Evolutionary conservation across 2,113 vertebrate genomes (phyloP), one percentile per base, ranked within the genome.

Genomic region (Felis catus): DNA sequence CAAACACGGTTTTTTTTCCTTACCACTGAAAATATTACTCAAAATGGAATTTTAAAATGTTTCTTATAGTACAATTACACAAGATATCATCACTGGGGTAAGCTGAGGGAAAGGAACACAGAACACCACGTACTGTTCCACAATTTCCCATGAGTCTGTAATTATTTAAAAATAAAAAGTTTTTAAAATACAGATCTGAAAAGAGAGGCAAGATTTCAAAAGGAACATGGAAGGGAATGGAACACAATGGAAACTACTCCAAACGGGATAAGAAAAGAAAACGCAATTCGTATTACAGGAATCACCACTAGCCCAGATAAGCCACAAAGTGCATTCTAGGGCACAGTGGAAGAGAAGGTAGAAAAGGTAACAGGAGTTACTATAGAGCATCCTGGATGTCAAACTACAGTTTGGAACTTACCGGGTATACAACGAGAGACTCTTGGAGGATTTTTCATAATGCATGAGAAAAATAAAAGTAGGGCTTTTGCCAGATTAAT

Each of bases 121-220:
- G 53, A 16, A 51, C 18, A 79, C 71, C 45, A 61, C 51, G 74
- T 73, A 92, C 79, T 89, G 81, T 95, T 97, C 55, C 33, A 33
- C 13, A 36, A 45, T 84, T 84, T 86, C 80, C 36, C 70, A 3
- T 90, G 15, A 68, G 39, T 79, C 95, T 82, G 31, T 89, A 89
- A 92, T 53, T 94, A 89, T 90, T 74, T 90, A 68, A 90, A 96
- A 96, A 90, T 74, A 55, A 85, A 89, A 45, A 80, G 11, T 5
- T 55, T 85, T 27, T 51, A 45, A 94, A 94, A 86, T 65, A 94
- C 8, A 58, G 51, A 89, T 65, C 39, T 71, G 68, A 33, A 92
- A 58, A 51, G 70, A 93, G 76, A 61, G 33, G 39, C 63, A 89
- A 71, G 70, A 92, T 65, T 95, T 97, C 79, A 81, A 94, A 92